Base-by-base conservation (phyloP, 2,888 invertebrate species). In the Ecliptopera silaceata region DNA sequence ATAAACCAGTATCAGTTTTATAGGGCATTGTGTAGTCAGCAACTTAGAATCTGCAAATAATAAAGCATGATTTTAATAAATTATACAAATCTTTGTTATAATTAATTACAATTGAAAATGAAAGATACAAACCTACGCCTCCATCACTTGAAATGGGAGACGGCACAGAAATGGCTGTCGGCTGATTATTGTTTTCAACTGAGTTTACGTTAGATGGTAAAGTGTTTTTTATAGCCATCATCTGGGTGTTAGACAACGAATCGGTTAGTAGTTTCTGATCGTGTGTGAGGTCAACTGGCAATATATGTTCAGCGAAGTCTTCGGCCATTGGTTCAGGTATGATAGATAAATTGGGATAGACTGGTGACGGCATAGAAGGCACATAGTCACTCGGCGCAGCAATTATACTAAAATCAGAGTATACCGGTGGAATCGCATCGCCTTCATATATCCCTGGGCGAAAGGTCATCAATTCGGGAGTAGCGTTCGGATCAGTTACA, bases 1-100 rank as follows among this genome's bases (percentile, higher is more conserved):
- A 3, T 61, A 39, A 11, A 50, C 51, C 2, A 77, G 38, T 36
- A 72, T 46, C 0, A 51, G 13, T 22, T 41, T 58, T 36, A 5
- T 50, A 15, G 46, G 15, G 29, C 53, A 34, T 17, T 42, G 36
- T 29, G 49, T 36, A 36, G 42, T 17, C 36, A 58, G 41, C 41
- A 45, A 15, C 3, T 36, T 45, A 13, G 36, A 15, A 54, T 58
- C 58, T 58, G 53, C 6, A 53, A 58, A 32, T n/a, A 10, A 20
- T n/a, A 38, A 36, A 38, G 8, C 12, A 12, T 4, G 5, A 38
- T 11, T n/a, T 34, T 18, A 34, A 5, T 34, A 26, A 6, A 4
- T 36, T 15, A 2, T 36, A 20, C 2, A 42, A 10, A 41, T 10
- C 2, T 1, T 13, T 34, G 8, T 3, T 13, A 34, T 18, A 17